Conservation (phyloP, 2,113 vertebrate species). For the Aleadryas rufinucha region DNA sequence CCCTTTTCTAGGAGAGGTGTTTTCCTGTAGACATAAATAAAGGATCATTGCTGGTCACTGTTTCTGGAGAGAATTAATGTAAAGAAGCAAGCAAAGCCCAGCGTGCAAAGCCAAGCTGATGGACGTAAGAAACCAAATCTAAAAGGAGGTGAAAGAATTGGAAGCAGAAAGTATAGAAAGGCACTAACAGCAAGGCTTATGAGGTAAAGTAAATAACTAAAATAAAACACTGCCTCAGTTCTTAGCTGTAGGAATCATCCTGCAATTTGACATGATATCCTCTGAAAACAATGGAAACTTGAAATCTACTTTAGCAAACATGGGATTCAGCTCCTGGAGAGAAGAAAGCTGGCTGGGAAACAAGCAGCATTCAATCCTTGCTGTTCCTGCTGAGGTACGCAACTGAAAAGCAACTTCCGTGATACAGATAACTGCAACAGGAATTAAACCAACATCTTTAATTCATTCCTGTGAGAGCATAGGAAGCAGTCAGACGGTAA, state of each 20-base stretch:
- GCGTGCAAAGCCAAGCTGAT: not conserved
- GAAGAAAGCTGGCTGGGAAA: not conserved
- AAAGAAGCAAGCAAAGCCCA: not conserved
- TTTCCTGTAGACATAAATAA: not conserved
- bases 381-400: not conserved
- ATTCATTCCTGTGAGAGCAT: not conserved
- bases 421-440: not conserved
- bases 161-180: not conserved
- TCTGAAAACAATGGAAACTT: not conserved
- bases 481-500: not conserved
- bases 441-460: not conserved
- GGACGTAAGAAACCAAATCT: not conserved
- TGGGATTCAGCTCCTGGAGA: not conserved
- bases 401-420: not conserved
- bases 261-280: not conserved
- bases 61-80: not conserved
- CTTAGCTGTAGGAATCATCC: not conserved
- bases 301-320: not conserved
- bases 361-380: not conserved
- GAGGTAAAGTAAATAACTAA: not conserved
- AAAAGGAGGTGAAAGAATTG: not conserved
- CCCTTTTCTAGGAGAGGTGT: not conserved
- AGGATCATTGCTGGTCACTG: not conserved
- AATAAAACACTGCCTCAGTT: not conserved
- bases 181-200: not conserved